These are phyloP conservation scores for Dipodomys merriami DNA, from an alignment of 2,113 vertebrate genomes.

Conservation along the genomic window DNA sequence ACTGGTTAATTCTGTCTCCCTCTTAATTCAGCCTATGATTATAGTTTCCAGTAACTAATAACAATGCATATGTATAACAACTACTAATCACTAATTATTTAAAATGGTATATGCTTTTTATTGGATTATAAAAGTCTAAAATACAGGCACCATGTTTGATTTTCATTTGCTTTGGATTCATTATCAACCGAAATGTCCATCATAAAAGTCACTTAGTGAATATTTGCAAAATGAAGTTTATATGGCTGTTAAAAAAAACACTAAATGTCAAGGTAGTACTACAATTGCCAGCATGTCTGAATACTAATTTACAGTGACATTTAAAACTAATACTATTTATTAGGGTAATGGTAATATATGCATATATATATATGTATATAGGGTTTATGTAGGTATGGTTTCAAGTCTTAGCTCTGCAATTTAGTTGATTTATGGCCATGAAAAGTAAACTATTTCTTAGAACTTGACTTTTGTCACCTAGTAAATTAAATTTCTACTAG, in stretches of 20 bases:
- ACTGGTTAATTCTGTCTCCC: background rate
- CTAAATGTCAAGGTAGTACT: background rate
- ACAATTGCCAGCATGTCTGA: background rate
- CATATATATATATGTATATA: background rate
- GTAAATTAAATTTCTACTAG: background rate
- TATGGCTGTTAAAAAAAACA: background rate
- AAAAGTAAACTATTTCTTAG: background rate
- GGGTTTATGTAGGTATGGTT: background rate
- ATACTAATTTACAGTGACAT: background rate
- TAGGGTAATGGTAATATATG: background rate
- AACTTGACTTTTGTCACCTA: background rate
- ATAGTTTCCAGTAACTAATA: background rate
- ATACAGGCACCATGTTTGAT: background rate
- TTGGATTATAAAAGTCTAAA: background rate
- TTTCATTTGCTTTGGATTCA: background rate
- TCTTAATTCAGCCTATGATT: background rate
- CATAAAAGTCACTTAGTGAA: background rate
- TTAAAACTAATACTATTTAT: background rate
- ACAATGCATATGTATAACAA: background rate
- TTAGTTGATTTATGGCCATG: background rate
- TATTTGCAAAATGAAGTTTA: background rate
- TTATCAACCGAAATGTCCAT: background rate
- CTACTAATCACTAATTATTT: background rate
- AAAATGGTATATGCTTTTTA: background rate
- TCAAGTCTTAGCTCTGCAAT: background rate